Base-by-base conservation (phyloP, 2,797 vertebrate species). In the Crocodylus rhombifer region DNA sequence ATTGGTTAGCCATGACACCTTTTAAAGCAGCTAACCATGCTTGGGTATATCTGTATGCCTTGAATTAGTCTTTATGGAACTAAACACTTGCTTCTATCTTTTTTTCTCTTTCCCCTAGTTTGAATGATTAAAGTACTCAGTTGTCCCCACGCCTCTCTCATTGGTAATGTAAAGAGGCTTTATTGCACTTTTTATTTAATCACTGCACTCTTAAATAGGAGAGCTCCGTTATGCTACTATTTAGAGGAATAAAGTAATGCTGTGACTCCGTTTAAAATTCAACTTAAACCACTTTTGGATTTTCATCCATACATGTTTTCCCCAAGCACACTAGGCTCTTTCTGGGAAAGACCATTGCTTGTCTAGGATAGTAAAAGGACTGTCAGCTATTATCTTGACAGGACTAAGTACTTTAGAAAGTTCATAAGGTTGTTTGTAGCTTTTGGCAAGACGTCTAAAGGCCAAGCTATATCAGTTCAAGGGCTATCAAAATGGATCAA, bases 391-490 rank as follows among this genome's bases (percentile, higher is more conserved):
- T 92, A 90, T 91, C 94, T 85, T 94, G 96, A 96, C 95, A 92
- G 89, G 90, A 69, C 94, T 97, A 92, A 96, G 91, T 97, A 88
- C 91, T 89, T 92, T 16, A 93, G 89, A 95, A 96, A 96, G 96
- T 97, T 97, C 96, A 94, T 94, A 93, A 97, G 97, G 96, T 97
- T 96, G 94, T 85, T 94, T 73, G 90, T 96, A 84, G 96, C 96
- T 97, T 95, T 97, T 96, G 96, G 96, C 96, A 93, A 97, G 92
- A 87, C 95, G 95, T 96, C 91, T 97, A 96, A 97, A 97, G 96
- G 96, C 96, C 96, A 96, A 94, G 84, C 90, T 95, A 1, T 96
- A 97, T 97, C 97, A 95, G 90, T 97, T 97, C 97, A 96, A 96
- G 83, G 77, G 56, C 94, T 96, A 95, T 97, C 96, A 97, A 89